Conservation (phyloP, 1,140 invertebrate species). For the Littorina saxatilis region DNA sequence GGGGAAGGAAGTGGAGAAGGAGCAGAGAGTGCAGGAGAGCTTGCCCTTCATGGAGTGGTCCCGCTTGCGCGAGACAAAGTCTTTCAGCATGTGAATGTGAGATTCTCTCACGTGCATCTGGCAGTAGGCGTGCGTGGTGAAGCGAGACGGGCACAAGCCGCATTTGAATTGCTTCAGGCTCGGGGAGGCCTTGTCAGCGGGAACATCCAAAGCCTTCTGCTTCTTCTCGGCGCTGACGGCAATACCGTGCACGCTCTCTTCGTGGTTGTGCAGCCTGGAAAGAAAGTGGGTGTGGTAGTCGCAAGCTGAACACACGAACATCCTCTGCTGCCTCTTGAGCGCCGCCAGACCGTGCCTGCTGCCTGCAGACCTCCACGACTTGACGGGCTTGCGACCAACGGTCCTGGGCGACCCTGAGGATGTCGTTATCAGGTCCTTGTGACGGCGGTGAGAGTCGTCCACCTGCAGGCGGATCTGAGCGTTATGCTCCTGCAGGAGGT, state of each 20-base stretch:
- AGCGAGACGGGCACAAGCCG: slow-evolving; percentile 75
- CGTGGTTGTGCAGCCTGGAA: slow-evolving; percentile 93
- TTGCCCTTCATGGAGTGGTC: not conserved
- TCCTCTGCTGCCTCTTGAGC: slow-evolving; percentile 77
- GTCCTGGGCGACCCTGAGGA: slow-evolving; percentile 24
- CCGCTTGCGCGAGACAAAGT: slow-evolving; percentile 30
- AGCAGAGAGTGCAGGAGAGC: slow-evolving; percentile 46
- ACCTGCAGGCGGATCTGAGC: slow-evolving; percentile 69
- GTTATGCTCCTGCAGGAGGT: slow-evolving; percentile 79
- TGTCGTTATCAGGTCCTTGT: not conserved
- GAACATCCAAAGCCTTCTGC: slow-evolving; percentile 55
- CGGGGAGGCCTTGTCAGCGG: slow-evolving; percentile 51
- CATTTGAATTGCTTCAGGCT: slow-evolving; percentile 74
- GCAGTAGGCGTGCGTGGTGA: slow-evolving; percentile 61
- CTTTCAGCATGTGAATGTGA: slow-evolving; percentile 47
- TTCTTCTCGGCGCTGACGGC: slow-evolving; percentile 21
- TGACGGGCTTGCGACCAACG: slow-evolving; percentile 41
- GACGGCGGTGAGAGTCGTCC: not conserved
- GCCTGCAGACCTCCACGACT: slow-evolving; percentile 52
- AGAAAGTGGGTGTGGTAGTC: slow-evolving; percentile 91
- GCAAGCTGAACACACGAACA: slow-evolving; percentile 92
- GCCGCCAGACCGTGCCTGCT: slow-evolving; percentile 55
- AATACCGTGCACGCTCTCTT: slow-evolving; percentile 80
- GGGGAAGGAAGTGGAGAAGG: slow-evolving; percentile 62
- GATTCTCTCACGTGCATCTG: slow-evolving; percentile 51